A percentile compares a stretch with the other conserved stretches of the same genome.
phyloP scores from a whole-genome alignment of 1,140 invertebrate genomes.

The Drosophila cardini region DNA sequence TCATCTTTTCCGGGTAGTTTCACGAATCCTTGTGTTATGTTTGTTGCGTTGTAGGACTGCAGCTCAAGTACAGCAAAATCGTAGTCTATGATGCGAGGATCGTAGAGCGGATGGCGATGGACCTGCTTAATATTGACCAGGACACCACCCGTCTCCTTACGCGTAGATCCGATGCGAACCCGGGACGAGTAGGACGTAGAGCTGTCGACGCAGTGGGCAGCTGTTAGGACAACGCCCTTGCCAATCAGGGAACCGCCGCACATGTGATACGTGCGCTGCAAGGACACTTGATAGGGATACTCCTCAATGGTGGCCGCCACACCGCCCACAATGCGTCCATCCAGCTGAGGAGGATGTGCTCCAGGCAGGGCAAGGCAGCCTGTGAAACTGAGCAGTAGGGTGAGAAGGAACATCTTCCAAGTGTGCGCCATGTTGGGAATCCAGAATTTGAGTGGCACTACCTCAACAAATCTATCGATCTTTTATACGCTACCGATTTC shows the following conservation, averaged over 20 bases:
- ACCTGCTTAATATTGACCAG: conserved; percentile 64
- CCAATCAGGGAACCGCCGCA: conserved; percentile 90
- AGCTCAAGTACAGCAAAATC: conserved; percentile 79
- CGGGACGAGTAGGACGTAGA: conserved; percentile 28
- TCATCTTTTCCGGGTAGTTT: conserved; percentile 58
- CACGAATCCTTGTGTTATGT: conserved; percentile 47
- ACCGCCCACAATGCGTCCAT: conserved; percentile 85
- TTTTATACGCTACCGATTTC: conserved; percentile 5
- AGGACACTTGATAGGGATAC: conserved; percentile 85
- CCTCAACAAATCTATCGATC: background rate
- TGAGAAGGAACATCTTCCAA: conserved; percentile 7
- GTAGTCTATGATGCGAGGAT: conserved; percentile 70
- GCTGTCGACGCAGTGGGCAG: conserved; percentile 86
- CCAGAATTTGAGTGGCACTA: conserved; percentile 9
- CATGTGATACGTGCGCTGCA: conserved; percentile 79
- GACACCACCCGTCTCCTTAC: conserved; percentile 58
- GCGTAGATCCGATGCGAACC: conserved; percentile 72
- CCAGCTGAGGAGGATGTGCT: conserved; percentile 43
- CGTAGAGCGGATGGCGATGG: conserved; percentile 76
- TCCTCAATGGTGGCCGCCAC: conserved; percentile 71
- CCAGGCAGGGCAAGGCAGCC: conserved; percentile 1
- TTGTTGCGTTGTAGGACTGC: conserved; percentile 37
- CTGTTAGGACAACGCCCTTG: conserved; percentile 85
- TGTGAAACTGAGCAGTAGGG: conserved; percentile 19
- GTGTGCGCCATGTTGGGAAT: conserved; percentile 35